Conservation (phyloP, 2,113 vertebrate genomes). For the Loxodonta africana region DNA sequence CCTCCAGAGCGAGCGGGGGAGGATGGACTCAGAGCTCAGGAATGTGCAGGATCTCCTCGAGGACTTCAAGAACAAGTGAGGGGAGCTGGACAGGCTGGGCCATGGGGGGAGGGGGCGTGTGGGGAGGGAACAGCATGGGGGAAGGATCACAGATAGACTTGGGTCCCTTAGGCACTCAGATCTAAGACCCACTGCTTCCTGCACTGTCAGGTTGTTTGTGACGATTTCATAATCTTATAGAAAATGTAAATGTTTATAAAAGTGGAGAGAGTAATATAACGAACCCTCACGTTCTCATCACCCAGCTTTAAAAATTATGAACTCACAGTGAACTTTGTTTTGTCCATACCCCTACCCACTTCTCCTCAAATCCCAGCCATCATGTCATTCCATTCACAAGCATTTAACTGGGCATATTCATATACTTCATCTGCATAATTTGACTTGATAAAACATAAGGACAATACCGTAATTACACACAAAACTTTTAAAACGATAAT, state of each 20-base stretch:
- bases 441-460: not conserved
- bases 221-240: not conserved
- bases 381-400: not conserved
- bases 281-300: not conserved
- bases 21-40: constrained; percentile 94
- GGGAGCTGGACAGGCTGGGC: not conserved
- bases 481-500: not conserved
- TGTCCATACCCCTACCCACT: not conserved
- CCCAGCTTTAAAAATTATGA: not conserved
- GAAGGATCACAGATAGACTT: not conserved
- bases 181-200: not conserved
- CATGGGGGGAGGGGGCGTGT: not conserved
- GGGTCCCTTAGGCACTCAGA: not conserved
- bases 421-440: not conserved
- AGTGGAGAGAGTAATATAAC: not conserved
- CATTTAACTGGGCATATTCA: not conserved
- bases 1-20: constrained; percentile 90
- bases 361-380: not conserved
- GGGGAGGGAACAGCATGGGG: not conserved
- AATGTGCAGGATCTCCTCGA: constrained; percentile 94
- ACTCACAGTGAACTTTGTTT: not conserved
- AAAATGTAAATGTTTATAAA: not conserved
- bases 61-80: constrained; percentile 97
- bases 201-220: not conserved
- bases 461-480: not conserved